A percentile compares a stretch with the other conserved stretches of the same genome.
Evolutionary conservation across 2,113 vertebrate species (phyloP).

Genomic region (Pelecanus crispus): DNA sequence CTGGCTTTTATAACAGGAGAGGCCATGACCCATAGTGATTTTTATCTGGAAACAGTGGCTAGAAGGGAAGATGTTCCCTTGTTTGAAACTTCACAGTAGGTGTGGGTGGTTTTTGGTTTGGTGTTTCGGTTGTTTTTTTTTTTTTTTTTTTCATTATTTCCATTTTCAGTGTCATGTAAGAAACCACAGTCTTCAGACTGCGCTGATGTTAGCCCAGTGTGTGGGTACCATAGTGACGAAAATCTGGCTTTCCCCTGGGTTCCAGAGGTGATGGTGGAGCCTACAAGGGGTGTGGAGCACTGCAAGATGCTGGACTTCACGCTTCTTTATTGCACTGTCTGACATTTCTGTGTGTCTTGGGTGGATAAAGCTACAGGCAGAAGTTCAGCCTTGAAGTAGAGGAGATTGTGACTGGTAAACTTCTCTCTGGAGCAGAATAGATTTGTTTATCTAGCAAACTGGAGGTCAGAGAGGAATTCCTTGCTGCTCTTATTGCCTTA

Average conservation of each 20-base stretch:
- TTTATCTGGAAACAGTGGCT: background rate
- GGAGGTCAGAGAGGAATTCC: background rate
- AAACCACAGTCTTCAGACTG: background rate
- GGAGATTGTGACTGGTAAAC: background rate
- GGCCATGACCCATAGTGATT: background rate
- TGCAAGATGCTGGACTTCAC: background rate
- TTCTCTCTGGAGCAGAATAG: background rate
- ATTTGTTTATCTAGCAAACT: background rate
- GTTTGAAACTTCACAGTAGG: background rate
- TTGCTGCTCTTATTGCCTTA: background rate
- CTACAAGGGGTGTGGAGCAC: fast-evolving
- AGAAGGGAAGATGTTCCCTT: background rate
- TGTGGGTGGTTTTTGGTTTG: background rate
- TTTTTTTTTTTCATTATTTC: background rate
- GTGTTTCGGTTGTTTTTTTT: too few species aligned
- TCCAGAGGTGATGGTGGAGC: background rate
- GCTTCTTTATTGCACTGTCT: background rate
- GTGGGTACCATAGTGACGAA: background rate
- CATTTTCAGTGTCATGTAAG: background rate
- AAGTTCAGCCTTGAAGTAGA: background rate
- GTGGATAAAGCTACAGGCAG: background rate
- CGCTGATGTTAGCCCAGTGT: background rate
- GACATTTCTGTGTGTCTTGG: background rate
- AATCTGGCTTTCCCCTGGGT: background rate
- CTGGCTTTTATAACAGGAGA: background rate